Evolutionary conservation across 2,888 invertebrate genomes (phyloP), one percentile per base, ranked within the genome.

Genomic region (Ormyrus thymus): DNA sequence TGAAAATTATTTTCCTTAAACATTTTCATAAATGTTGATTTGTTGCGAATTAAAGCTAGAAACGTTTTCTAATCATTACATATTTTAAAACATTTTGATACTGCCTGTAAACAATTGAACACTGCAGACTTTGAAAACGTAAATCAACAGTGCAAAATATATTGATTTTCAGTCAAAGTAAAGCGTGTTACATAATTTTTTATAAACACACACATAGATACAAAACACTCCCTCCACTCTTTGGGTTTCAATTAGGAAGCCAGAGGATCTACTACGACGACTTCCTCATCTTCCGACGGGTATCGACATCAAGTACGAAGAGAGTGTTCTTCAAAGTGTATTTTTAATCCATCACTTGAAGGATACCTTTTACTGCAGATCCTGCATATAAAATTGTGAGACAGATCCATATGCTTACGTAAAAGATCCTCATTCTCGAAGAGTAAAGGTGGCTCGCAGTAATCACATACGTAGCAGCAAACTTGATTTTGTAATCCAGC

Each of bases 381-480:
- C 0, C 76, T 43, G n/a, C 85, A 85, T 0, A 61, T 5, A 9
- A 77, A 74, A 81, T 82, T 83, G 46, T 85, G 85, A 7, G 11
- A 8, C 0, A 13, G 0, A 6, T 83, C 59, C 48, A 84, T 66
- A 11, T 85, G 85, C 0, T 80, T 43, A 0, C 83, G 55, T 7
- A 84, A 59, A 6, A 8, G 29, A 0, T 76, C 66, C 7, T 75
- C 71, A 0, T 71, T 70, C 0, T 76, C 10, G 8, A 83, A 82
- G 0, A 70, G 9, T 2, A 73, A 1, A 6, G 71, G 68, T 0
- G 76, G 59, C 0, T 80, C 29, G 29, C 85, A 85, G 56, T 83
- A 83, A 50, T 82, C 65, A 15, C 85, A 85, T 11, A 80, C 53
- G 9, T 78, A 81, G n/a, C 81, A 82, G 51, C 80, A 81, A 0